These are phyloP conservation scores for Lucilia cuprina DNA, from an alignment of 1,140 invertebrate species.

Conservation along the genomic window DNA sequence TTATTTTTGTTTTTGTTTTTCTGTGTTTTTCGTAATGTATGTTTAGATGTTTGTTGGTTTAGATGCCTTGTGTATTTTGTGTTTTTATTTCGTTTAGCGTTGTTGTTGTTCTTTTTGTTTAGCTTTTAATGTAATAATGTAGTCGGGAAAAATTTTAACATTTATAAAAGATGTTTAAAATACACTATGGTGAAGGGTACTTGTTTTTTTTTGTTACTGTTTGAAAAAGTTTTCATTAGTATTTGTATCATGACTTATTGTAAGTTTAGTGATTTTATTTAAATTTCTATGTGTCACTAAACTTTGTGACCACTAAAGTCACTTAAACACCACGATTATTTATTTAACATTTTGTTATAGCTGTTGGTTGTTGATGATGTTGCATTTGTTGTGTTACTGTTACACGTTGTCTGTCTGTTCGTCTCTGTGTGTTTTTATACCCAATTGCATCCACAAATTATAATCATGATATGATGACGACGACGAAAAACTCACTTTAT, in stretches of 20 bases:
- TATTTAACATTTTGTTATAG: conserved; percentile 30
- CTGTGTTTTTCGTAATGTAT: no score
- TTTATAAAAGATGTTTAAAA: no score
- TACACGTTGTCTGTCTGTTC: not conserved
- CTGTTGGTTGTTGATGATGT: not conserved
- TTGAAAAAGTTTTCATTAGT: not conserved
- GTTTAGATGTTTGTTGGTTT: no score
- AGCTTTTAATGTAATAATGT: no score
- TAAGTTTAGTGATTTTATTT: conserved; percentile 24
- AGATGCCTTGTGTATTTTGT: no score
- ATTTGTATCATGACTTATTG: conserved; percentile 4
- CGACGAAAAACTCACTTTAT: not conserved
- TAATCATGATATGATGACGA: conserved; percentile 27
- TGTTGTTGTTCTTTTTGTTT: no score
- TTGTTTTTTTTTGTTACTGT: no score
- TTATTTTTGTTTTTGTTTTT: no score
- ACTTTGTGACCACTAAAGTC: conserved; percentile 24
- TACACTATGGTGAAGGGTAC: no score
- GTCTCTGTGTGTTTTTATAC: not conserved
- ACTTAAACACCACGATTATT: conserved; percentile 27
- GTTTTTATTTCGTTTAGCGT: no score
- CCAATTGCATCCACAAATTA: conserved; percentile 18
- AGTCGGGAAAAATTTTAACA: no score
- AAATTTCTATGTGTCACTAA: conserved; percentile 34
- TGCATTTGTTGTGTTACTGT: conserved; percentile 12